A percentile compares a stretch with the other conserved stretches of the same genome.
Evolutionary conservation across 1,140 invertebrate species (phyloP).

Genomic region (Heliconius nattereri): DNA sequence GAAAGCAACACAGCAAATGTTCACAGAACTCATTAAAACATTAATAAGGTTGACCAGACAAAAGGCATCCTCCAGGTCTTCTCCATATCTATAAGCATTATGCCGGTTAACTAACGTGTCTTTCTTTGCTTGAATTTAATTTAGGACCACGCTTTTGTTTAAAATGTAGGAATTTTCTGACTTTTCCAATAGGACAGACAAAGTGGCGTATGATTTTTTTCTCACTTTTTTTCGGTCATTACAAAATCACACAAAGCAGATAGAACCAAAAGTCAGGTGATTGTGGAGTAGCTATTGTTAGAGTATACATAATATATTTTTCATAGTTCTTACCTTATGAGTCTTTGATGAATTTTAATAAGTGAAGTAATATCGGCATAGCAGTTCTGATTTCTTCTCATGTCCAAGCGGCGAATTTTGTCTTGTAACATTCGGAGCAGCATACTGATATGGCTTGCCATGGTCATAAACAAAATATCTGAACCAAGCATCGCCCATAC

Average conservation of each 20-base stretch:
- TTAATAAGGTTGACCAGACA: slow-evolving; percentile 68
- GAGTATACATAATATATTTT: too few species aligned
- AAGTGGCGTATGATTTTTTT: too few species aligned
- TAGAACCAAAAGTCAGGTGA: too few species aligned
- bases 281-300: too few species aligned
- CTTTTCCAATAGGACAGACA: too few species aligned
- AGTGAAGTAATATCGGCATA: slow-evolving; percentile 57
- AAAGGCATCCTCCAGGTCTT: slow-evolving; percentile 67
- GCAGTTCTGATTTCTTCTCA: slow-evolving; percentile 26
- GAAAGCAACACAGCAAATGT: slow-evolving; percentile 71
- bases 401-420: slow-evolving; percentile 54
- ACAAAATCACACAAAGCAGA: too few species aligned
- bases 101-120: neutral
- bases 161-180: too few species aligned
- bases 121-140: too few species aligned
- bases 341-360: slow-evolving; percentile 65
- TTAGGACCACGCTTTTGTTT: too few species aligned
- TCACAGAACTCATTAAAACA: slow-evolving; percentile 64
- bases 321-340: slow-evolving; percentile 53
- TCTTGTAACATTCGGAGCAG: slow-evolving; percentile 62
- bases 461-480: slow-evolving; percentile 69
- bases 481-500: slow-evolving; percentile 67
- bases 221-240: too few species aligned
- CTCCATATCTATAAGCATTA: slow-evolving; percentile 59
- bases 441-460: slow-evolving; percentile 72